These are phyloP conservation scores for Poecilia velifera DNA, from an alignment of 2,797 vertebrate genomes.

Conservation along the genomic window DNA sequence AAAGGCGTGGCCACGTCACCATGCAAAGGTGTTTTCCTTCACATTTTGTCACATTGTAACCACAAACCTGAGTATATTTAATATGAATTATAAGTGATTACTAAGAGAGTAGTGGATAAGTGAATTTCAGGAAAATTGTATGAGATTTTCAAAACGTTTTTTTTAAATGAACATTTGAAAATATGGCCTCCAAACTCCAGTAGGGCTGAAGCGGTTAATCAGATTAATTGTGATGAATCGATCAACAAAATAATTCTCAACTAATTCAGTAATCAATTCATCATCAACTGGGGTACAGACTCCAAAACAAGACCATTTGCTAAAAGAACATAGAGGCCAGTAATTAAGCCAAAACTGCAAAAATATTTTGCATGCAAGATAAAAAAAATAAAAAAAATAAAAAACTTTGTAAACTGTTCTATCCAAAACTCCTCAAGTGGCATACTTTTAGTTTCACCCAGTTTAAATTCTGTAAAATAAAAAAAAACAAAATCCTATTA, in stretches of 20 bases:
- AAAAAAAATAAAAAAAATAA: background rate
- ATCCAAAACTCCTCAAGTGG: background rate
- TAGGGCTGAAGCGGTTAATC: background rate
- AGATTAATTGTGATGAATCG: background rate
- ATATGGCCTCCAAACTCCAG: background rate
- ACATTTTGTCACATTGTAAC: background rate
- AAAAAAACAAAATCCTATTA: background rate
- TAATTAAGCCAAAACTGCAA: background rate
- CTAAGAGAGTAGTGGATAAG: background rate
- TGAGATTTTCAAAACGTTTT: background rate
- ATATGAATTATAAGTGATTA: background rate
- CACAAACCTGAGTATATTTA: background rate
- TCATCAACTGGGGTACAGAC: background rate
- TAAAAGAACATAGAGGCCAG: background rate
- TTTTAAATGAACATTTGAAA: background rate
- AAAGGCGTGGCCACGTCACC: background rate
- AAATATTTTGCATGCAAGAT: background rate
- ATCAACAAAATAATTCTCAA: background rate
- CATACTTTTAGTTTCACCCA: background rate
- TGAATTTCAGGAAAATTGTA: background rate
- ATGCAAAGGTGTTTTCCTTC: background rate
- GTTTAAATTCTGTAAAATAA: background rate
- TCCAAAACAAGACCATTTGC: background rate
- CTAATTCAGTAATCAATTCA: background rate
- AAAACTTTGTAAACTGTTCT: background rate